Conservation (phyloP, 2,797 vertebrate species). For the Eidolon dupreanum region DNA sequence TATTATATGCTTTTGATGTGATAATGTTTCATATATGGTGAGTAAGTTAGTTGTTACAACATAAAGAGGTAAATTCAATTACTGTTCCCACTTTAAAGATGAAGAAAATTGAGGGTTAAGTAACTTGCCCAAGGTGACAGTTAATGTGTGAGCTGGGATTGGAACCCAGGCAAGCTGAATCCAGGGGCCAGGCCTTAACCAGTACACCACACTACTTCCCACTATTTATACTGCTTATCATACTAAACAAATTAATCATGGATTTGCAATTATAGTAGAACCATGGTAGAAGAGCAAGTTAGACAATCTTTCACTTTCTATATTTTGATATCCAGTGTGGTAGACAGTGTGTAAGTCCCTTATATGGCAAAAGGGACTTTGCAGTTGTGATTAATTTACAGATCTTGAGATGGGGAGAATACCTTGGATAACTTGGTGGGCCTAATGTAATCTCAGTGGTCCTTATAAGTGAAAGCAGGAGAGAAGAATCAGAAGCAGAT, state of each 20-base stretch:
- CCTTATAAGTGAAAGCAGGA: not conserved
- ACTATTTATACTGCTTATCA: not conserved
- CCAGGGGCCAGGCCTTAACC: not conserved
- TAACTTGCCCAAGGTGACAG: not conserved
- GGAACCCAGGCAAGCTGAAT: not conserved
- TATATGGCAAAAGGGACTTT: not conserved
- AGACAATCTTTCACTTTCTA: not conserved
- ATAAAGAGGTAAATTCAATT: not conserved
- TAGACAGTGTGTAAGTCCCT: not conserved
- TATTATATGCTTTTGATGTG: not conserved
- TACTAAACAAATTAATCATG: not conserved
- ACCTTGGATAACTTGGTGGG: not conserved
- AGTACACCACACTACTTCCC: not conserved
- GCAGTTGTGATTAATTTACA: not conserved
- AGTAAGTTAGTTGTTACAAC: conserved; percentile 10
- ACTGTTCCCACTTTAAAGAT: not conserved
- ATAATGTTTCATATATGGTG: not conserved
- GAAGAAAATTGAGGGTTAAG: not conserved
- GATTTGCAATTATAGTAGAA: not conserved
- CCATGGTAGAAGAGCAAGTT: not conserved
- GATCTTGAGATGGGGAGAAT: not conserved
- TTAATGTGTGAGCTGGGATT: not conserved
- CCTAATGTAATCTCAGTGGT: not conserved
- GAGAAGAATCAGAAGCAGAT: not conserved
- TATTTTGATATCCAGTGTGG: not conserved